These are phyloP conservation scores for Diorhabda sublineata DNA, from an alignment of 1,140 invertebrate species.

Conservation along the genomic window DNA sequence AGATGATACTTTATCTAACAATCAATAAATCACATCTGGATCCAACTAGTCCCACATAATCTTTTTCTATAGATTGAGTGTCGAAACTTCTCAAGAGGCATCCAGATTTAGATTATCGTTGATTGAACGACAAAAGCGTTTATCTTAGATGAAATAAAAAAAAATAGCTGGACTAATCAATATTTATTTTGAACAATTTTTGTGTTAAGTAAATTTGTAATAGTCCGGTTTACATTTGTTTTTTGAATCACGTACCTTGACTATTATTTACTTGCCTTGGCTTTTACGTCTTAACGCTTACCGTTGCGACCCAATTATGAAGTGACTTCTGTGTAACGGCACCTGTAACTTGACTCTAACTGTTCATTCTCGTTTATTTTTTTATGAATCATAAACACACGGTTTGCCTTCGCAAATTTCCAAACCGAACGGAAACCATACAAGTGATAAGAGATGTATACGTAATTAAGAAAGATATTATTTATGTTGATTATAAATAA, in stretches of 20 bases:
- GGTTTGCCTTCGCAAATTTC: background rate
- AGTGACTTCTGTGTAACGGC: conserved; percentile 11
- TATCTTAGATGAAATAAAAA: no score
- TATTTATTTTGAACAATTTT: no score
- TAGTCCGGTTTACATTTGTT: no score
- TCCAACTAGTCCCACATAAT: no score
- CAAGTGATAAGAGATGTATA: background rate
- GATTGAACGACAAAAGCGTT: no score
- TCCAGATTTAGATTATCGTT: no score
- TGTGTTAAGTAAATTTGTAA: no score
- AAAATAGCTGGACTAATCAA: no score
- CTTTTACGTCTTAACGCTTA: background rate
- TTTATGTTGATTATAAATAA: background rate
- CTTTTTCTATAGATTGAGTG: no score
- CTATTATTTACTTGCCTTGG: background rate
- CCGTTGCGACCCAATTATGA: conserved; percentile 12
- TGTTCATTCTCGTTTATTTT: conserved; percentile 9
- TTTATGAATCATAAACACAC: conserved; percentile 10
- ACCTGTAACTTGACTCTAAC: conserved; percentile 10
- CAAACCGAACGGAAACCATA: conserved; percentile 1
- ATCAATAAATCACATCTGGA: no score
- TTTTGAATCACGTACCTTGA: background rate
- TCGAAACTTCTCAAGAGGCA: no score
- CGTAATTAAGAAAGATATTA: background rate
- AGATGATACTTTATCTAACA: no score